Evolutionary conservation across 2,797 vertebrate genomes (phyloP).

Genomic region (Discoglossus pictus): DNA sequence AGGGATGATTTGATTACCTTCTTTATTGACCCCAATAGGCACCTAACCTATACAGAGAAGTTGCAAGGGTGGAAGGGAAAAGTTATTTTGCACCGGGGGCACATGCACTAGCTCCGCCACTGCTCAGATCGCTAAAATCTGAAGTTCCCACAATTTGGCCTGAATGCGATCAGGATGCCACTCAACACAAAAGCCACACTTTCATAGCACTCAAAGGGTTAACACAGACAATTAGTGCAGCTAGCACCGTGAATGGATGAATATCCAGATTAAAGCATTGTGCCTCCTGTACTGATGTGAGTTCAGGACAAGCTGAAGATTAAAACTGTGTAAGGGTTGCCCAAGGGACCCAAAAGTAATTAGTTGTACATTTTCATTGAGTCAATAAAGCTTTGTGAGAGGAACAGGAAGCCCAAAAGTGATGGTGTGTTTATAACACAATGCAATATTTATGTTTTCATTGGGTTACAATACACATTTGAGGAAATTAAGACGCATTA

Average conservation of each 20-base stretch:
- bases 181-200: no score
- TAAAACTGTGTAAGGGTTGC: conserved; percentile 36
- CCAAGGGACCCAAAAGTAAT: conserved; percentile 43
- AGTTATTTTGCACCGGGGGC: no score
- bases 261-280: conserved; percentile 20
- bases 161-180: no score
- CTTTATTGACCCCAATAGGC: no score
- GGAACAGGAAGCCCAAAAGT: conserved; percentile 34
- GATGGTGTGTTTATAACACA: conserved; percentile 23
- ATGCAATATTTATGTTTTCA: conserved; percentile 43
- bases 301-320: conserved; percentile 41
- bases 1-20: no score
- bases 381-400: conserved; percentile 45
- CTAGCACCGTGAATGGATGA: conserved; percentile 14
- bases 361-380: conserved; percentile 48
- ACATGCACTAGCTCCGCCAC: no score
- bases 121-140: no score
- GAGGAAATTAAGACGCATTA: conserved; percentile 38
- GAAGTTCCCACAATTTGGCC: no score
- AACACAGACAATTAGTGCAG: conserved; percentile 34
- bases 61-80: no score
- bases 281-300: conserved; percentile 31
- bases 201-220: conserved; percentile 36
- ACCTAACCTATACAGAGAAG: no score
- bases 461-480: conserved; percentile 27